These are phyloP conservation scores for Paracanthobrama guichenoti DNA, from an alignment of 2,113 vertebrate species.

Conservation along the genomic window DNA sequence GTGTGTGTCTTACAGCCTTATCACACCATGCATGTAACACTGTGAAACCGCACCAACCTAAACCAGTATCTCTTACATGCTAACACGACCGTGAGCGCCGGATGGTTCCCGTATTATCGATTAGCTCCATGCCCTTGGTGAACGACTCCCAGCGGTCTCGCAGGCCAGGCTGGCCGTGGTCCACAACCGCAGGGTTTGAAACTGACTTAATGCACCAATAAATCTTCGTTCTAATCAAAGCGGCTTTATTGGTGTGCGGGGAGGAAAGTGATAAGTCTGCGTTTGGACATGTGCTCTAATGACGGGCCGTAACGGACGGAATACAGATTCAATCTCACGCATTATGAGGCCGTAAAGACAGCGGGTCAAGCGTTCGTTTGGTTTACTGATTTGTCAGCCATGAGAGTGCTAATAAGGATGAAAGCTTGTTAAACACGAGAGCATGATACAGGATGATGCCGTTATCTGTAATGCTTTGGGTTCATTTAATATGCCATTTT, in stretches of 20 bases:
- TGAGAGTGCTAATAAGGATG: constrained; percentile 56
- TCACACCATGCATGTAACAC: not conserved
- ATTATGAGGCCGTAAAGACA: too few species aligned
- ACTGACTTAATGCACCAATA: constrained; percentile 74
- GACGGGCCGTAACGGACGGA: constrained; percentile 56
- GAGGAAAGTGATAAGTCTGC: constrained; percentile 69
- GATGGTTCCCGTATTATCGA: constrained; percentile 72
- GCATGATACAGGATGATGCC: constrained; percentile 42
- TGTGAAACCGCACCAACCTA: not conserved
- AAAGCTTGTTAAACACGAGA: constrained; percentile 58
- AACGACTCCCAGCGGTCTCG: constrained; percentile 72
- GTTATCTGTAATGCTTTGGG: too few species aligned
- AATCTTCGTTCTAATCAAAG: constrained; percentile 77
- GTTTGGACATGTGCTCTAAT: constrained; percentile 69
- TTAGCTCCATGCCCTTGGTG: constrained; percentile 73
- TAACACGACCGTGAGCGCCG: not conserved
- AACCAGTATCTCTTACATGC: not conserved
- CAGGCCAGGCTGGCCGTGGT: constrained; percentile 65
- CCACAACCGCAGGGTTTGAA: constrained; percentile 68
- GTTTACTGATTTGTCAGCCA: not conserved
- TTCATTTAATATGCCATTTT: too few species aligned
- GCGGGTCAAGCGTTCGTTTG: not conserved
- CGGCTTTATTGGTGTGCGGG: constrained; percentile 71
- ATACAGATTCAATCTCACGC: constrained; percentile 62
- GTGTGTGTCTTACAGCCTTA: not conserved